Conservation (phyloP, 2,888 invertebrate species). For the Creontiades dilutus region DNA sequence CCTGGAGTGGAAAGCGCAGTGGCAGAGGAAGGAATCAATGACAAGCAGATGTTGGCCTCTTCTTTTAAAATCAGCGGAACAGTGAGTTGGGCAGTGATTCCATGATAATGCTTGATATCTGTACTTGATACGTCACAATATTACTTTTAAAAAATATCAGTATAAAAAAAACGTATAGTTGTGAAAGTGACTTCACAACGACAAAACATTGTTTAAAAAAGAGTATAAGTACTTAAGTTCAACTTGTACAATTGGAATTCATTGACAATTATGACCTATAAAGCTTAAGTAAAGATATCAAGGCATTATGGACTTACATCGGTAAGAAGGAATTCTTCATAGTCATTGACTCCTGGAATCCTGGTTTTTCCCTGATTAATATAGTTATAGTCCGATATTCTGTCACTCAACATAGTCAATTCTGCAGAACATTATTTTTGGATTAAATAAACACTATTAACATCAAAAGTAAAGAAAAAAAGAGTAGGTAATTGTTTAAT, state of each 20-base stretch:
- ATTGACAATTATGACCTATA: not conserved
- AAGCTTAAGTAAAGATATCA: slow-evolving; percentile 62
- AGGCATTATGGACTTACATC: slow-evolving; percentile 85
- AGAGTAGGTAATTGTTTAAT: not conserved
- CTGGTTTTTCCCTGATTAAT: slow-evolving; percentile 96
- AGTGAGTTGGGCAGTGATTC: slow-evolving; percentile 31
- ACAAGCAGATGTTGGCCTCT: not conserved
- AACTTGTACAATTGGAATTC: not conserved
- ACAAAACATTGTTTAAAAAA: not conserved
- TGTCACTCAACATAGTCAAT: slow-evolving; percentile 79
- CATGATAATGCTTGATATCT: slow-evolving; percentile 59
- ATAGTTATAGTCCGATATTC: slow-evolving; percentile 84
- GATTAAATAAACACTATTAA: slow-evolving; percentile 70
- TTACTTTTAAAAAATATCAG: too few species aligned
- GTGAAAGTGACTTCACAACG: not conserved
- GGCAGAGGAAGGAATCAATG: not conserved
- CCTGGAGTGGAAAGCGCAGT: not conserved
- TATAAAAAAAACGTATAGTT: not conserved
- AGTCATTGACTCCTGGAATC: slow-evolving; percentile 97
- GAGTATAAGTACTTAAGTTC: too few species aligned
- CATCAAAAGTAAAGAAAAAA: slow-evolving; percentile 11
- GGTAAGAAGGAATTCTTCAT: slow-evolving; percentile 90
- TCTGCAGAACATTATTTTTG: slow-evolving; percentile 73
- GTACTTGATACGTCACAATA: slow-evolving; percentile 52
- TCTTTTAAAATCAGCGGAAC: not conserved